Percentiles rank a stretch among this genome's conserved stretches.
Evolutionary conservation across 2,797 vertebrate species (phyloP).

Genomic region (Eospalax fontanierii): DNA sequence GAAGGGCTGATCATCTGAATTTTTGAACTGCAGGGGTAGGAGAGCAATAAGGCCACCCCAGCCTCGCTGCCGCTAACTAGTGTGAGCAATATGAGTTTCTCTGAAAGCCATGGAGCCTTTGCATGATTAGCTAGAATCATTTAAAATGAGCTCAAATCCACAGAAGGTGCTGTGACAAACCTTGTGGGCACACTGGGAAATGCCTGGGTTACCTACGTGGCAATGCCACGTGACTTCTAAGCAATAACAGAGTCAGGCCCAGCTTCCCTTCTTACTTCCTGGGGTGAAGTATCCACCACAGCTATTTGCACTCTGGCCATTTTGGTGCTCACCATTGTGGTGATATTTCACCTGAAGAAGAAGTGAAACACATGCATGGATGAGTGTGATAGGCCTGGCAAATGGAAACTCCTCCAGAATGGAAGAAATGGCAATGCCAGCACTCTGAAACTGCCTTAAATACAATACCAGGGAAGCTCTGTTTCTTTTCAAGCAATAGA

Average conservation of each 20-base stretch:
- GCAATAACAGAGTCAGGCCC: constrained; percentile 86
- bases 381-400: constrained; percentile 54
- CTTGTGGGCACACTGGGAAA: constrained; percentile 67
- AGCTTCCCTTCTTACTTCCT: constrained; percentile 67
- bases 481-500: constrained; percentile 51
- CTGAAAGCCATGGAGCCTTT: constrained; percentile 88
- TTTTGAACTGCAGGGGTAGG: constrained; percentile 78
- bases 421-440: not conserved
- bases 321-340: constrained; percentile 55
- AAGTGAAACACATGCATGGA: not conserved
- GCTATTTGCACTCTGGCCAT: constrained; percentile 71
- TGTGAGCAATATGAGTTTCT: constrained; percentile 88
- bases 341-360: constrained; percentile 64
- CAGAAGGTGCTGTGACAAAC: constrained; percentile 62
- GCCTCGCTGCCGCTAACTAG: constrained; percentile 81
- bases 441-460: constrained; percentile 79
- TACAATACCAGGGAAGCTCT: constrained; percentile 22
- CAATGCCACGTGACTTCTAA: constrained; percentile 84
- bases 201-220: constrained; percentile 74
- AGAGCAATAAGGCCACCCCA: constrained; percentile 87
- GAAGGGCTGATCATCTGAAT: constrained; percentile 77
- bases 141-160: constrained; percentile 62
- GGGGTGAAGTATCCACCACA: constrained; percentile 16
- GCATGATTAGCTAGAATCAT: constrained; percentile 67
- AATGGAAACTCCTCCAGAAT: not conserved